A percentile compares a stretch with the other conserved stretches of the same genome.
Evolutionary conservation across 2,113 vertebrate genomes (phyloP).

Genomic region (Podocnemis expansa): DNA sequence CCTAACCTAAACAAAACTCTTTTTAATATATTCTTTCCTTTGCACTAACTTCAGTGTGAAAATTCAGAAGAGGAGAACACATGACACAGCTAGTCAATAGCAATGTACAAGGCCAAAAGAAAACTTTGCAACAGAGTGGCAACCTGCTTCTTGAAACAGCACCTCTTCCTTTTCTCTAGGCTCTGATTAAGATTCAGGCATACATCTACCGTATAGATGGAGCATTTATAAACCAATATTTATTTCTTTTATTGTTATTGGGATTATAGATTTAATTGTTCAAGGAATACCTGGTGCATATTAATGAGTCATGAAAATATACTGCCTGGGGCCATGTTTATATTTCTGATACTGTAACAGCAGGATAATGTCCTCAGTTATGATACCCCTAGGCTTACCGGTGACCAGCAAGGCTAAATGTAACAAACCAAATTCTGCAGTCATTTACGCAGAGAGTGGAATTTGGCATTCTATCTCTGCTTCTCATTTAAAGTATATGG

Average conservation of each 20-base stretch:
- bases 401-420: neutral
- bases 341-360: neutral
- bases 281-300: neutral
- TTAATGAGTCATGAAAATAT: neutral
- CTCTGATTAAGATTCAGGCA: neutral
- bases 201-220: neutral
- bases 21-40: neutral
- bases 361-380: neutral
- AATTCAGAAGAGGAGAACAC: neutral
- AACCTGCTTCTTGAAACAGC: fast-evolving
- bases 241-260: neutral
- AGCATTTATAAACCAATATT: neutral
- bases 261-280: neutral
- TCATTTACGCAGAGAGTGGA: neutral
- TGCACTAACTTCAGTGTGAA: neutral
- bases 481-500: neutral
- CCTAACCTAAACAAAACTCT: neutral
- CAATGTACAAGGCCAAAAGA: neutral
- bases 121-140: neutral
- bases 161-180: neutral
- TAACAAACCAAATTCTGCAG: neutral
- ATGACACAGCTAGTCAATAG: neutral
- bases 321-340: neutral
- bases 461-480: neutral
- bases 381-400: neutral